Evolutionary conservation across 2,888 invertebrate species (phyloP), one percentile per base, ranked within the genome.

Genomic region (Alsophila aescularia): DNA sequence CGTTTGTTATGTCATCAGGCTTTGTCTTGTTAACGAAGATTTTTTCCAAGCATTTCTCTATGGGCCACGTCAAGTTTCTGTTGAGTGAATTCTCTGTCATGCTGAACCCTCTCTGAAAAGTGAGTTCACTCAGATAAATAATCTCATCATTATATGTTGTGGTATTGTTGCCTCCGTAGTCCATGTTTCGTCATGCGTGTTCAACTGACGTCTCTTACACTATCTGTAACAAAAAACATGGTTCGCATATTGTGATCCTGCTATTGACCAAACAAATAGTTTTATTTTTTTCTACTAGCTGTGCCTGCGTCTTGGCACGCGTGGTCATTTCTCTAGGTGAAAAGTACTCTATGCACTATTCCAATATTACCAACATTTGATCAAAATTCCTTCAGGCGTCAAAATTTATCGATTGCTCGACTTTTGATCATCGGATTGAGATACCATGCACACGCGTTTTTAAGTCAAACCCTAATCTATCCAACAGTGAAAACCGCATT

Each of bases 111-210:
- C 71, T 73, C 32, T 76, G 74, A n/a, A 74, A 67, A 24, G 73
- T 65, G 32, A 75, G 66, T 39, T 85, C 83, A 36, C 69, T 80
- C 9, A 76, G 65, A 53, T 72, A 73, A n/a, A 81, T 54, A 31
- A 70, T 53, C 15, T 70, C 71, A 48, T 75, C 70, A 41, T 88
- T 81, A 88, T 79, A 87, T 85, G 73, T 90, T 87, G 79, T 87
- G 87, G 81, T 87, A 86, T 79, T 89, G 89, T 83, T 89, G 88
- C 75, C 88, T 78, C 53, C 79, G 79, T 67, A 83, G 70, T 72
- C 90, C 90, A 90, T 90, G 86, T 85, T 90, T 89, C 78, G 85
- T 84, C 88, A 88, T 88, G 67, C 86, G 87, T 75, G 53, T 71
- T 79, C 62, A 71, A 58, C 57, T 49, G 56, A 27, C 18, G 58